These are phyloP conservation scores for Galaxias olidus DNA, from an alignment of 2,797 vertebrate genomes.

Conservation along the genomic window DNA sequence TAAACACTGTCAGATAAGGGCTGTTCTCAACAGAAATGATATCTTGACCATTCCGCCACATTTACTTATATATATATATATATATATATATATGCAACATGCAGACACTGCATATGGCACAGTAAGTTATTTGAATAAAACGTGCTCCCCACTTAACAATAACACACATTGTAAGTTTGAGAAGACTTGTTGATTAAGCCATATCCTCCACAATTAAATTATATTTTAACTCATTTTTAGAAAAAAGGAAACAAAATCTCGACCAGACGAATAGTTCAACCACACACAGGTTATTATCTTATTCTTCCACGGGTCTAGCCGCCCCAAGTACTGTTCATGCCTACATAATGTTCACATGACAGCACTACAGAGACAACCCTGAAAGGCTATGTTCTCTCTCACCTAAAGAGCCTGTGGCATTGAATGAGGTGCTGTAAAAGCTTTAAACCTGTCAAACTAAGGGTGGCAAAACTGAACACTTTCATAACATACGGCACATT, in stretches of 20 bases:
- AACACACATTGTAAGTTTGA: slow-evolving; percentile 50
- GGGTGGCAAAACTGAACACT: slow-evolving; percentile 51
- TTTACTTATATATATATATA: too few species aligned
- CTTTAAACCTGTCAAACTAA: slow-evolving; percentile 77
- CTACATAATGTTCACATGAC: slow-evolving; percentile 79
- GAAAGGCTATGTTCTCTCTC: slow-evolving; percentile 80
- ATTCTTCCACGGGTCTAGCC: slow-evolving; percentile 72
- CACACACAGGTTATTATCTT: slow-evolving; percentile 76
- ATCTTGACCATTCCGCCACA: too few species aligned
- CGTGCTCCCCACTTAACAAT: slow-evolving; percentile 67
- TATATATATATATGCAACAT: too few species aligned
- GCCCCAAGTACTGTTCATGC: slow-evolving; percentile 58
- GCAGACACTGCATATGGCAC: too few species aligned
- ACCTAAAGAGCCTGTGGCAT: slow-evolving; percentile 74
- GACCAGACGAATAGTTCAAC: slow-evolving; percentile 53
- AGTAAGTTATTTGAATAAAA: too few species aligned
- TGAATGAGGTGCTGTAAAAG: slow-evolving; percentile 66
- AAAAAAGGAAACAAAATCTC: slow-evolving; percentile 27
- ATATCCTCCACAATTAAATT: slow-evolving; percentile 63
- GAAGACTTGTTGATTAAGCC: too few species aligned
- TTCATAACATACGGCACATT: slow-evolving; percentile 9
- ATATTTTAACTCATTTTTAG: slow-evolving; percentile 37
- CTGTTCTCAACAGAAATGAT: too few species aligned
- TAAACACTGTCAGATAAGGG: slow-evolving; percentile 4
- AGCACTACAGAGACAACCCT: slow-evolving; percentile 74